Evolutionary conservation across 2,888 invertebrate species (phyloP).

Genomic region (Pseudanteris insignis): DNA sequence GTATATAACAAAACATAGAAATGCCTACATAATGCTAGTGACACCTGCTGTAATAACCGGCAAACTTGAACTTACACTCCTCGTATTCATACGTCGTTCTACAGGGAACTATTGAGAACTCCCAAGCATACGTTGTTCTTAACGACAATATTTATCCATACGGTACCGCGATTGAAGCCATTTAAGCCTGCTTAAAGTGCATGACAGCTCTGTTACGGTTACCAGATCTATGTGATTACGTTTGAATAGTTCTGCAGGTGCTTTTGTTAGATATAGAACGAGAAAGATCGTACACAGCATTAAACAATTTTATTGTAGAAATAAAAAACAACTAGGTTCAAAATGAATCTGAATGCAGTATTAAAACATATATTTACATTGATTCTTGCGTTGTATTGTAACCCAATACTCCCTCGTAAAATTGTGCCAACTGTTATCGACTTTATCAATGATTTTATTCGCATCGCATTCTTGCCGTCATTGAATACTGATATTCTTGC

Average conservation of each 20-base stretch:
- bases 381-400: conserved; percentile 8
- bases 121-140: no score
- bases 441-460: conserved; percentile 3
- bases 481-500: conserved; percentile 1
- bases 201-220: neutral
- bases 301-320: neutral
- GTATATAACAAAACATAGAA: no score
- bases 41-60: no score
- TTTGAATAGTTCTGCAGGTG: neutral
- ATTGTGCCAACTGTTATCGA: conserved; percentile 12
- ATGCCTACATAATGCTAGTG: no score
- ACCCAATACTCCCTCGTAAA: conserved; percentile 3
- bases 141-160: neutral
- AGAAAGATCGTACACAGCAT: neutral
- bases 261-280: neutral
- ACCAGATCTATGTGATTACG: neutral
- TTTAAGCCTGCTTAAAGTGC: neutral
- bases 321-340: neutral
- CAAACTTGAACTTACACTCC: no score
- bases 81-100: no score
- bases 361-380: neutral
- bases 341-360: neutral
- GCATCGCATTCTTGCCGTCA: conserved; percentile 1
- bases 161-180: neutral
- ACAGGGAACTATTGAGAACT: no score